Base-by-base conservation (phyloP, 2,113 vertebrate species). In the Geothlypis trichas region DNA sequence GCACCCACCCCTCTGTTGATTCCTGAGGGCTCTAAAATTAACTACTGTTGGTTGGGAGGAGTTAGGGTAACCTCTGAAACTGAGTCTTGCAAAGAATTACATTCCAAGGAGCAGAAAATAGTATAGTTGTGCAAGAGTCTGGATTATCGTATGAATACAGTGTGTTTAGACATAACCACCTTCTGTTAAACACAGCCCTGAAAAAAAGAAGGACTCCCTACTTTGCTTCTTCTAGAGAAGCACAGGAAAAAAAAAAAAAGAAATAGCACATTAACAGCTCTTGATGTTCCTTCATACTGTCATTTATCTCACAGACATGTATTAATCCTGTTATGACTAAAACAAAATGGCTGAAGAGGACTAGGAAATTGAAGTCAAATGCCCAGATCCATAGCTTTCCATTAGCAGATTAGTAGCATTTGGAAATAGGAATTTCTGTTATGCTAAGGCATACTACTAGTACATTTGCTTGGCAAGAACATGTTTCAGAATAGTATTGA, bases 1-100 rank as follows among this genome's bases (percentile, higher is more conserved):
- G 8, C 20, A 49, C 9, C 3, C 8, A 17, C 0, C 2, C 4
- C 18, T 57, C 35, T n/a, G 10, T 3, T 54, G 24, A 35, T 69
- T 89, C 13, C 28, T 57, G 15, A 86, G 23, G 11, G 33, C 35
- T 90, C 27, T 52, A 16, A 57, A 76, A 76, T 30, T 24, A 61
- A 31, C 42, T 73, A 35, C 3, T 41, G 19, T 26, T 77, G 9
- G 54, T n/a, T 4, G 26, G 24, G 27, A 57, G 58, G 4, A 86
- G 11, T 26, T 27, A 65, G 7, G 7, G 2, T 9, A 76, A 49
- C 6, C 15, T 44, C 54, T 84, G 54, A 68, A 65, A 47, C 1
- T 7, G 62, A 63, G 13, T 52, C 5, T 11, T 65, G 69, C 41
- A 24, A 49, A 63, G 7, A 26, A 15, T 49, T 77, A 46, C 10